Percentiles rank a stretch among this genome's conserved stretches.
Evolutionary conservation across 2,797 vertebrate genomes (phyloP).

Genomic region (Agapornis canus): DNA sequence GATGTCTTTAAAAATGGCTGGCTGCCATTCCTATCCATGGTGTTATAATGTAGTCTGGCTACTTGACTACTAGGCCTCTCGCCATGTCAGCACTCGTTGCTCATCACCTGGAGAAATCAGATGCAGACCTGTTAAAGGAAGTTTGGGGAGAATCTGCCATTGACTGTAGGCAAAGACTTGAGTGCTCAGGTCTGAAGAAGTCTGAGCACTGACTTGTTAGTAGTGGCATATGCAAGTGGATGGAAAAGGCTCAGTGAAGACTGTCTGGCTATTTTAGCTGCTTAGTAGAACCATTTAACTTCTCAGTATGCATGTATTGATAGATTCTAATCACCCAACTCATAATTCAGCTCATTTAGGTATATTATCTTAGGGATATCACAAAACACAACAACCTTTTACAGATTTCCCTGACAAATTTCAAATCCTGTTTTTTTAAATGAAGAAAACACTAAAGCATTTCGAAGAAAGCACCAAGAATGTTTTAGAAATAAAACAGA

Average conservation of each 20-base stretch:
- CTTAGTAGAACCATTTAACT: background rate
- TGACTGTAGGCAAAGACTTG: background rate
- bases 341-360: background rate
- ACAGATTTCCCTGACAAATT: background rate
- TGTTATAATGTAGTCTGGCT: background rate
- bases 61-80: background rate
- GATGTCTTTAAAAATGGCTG: background rate
- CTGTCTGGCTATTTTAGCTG: background rate
- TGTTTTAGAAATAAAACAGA: background rate
- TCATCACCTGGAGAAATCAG: background rate
- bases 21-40: background rate
- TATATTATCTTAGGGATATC: background rate
- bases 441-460: background rate
- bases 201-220: background rate
- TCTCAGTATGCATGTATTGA: background rate
- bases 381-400: background rate
- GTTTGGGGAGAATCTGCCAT: background rate
- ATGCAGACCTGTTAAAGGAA: background rate
- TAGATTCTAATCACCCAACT: background rate
- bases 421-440: background rate
- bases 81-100: background rate
- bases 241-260: background rate
- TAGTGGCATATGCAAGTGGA: background rate
- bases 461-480: background rate
- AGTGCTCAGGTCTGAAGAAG: background rate